Evolutionary conservation across 2,888 invertebrate species (phyloP), one percentile per base, ranked within the genome.

Genomic region (Dicycla oo): DNA sequence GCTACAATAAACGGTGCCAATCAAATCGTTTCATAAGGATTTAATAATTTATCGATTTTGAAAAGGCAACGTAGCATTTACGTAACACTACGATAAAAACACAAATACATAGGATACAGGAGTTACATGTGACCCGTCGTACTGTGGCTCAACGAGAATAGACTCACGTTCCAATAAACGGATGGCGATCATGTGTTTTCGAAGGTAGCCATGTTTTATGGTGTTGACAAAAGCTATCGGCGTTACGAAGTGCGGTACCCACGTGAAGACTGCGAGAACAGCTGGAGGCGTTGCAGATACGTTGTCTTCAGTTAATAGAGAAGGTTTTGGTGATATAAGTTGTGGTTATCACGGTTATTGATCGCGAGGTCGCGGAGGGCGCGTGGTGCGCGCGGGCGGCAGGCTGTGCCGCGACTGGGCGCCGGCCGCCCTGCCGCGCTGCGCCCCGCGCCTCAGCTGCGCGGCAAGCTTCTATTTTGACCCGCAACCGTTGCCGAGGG

Each of bases 391-490:
- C 93, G 94, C 96, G 92, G 90, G 93, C 94, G 94, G 95, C 94
- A 89, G 92, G 92, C 87, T 93, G 88, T 91, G 95, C 95, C 95
- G 95, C 96, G 94, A 96, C 96, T 94, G 92, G 86, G 89, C 90
- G 90, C 84, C 87, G 84, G 75, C 90, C 90, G 89, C 87, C 88
- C 87, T 87, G 84, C 86, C 84, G 79, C 72, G 79, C 66, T 67
- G 47, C 82, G 69, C 79, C 72, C 84, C 87, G 77, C 88, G 82
- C 80, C 69, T 90, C 94, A 92, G 83, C 93, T 94, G 94, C 94
- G 94, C 94, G 90, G 57, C 76, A 78, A 85, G 88, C 88, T 88
- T 91, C 88, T 90, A 90, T 93, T 92, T 92, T 91, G 89, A 86
- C 91, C 89, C 89, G 88, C 89, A 91, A 84, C 90, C 85, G 89